phyloP scores from a whole-genome alignment of 2,113 vertebrate species.

The Ceyx margarethae region DNA sequence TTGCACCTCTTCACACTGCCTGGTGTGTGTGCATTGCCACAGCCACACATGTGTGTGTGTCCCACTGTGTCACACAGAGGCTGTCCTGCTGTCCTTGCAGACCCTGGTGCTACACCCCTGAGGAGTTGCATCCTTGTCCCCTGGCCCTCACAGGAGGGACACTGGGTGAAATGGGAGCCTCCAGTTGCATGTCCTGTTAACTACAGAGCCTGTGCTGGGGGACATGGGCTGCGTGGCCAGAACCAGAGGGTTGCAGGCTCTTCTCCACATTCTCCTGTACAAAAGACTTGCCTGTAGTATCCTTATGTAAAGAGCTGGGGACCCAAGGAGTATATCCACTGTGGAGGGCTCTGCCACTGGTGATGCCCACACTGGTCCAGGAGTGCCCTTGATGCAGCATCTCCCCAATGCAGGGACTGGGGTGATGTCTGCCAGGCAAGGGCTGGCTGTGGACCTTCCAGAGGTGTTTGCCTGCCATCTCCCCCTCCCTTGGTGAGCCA shows the following conservation, averaged over 20 bases:
- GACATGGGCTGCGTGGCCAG: not conserved
- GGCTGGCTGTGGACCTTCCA: not conserved
- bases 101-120: not conserved
- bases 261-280: not conserved
- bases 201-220: not conserved
- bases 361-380: not conserved
- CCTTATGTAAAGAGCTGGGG: not conserved
- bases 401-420: rapidly evolving
- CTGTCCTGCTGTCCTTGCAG: not conserved
- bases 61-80: not conserved
- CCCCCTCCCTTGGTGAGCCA: not conserved
- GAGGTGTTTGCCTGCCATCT: not conserved
- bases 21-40: rapidly evolving
- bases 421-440: not conserved
- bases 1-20: not conserved
- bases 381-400: not conserved
- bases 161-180: not conserved
- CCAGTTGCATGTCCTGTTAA: not conserved
- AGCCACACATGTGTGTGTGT: not conserved
- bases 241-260: not conserved
- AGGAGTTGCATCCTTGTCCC: not conserved
- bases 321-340: rapidly evolving
- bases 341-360: not conserved
- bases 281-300: not conserved
- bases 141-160: no score